Percentiles rank a stretch among this genome's conserved stretches.
Conservation (phyloP, 2,113 vertebrate species). For the Sylvia atricapilla region DNA sequence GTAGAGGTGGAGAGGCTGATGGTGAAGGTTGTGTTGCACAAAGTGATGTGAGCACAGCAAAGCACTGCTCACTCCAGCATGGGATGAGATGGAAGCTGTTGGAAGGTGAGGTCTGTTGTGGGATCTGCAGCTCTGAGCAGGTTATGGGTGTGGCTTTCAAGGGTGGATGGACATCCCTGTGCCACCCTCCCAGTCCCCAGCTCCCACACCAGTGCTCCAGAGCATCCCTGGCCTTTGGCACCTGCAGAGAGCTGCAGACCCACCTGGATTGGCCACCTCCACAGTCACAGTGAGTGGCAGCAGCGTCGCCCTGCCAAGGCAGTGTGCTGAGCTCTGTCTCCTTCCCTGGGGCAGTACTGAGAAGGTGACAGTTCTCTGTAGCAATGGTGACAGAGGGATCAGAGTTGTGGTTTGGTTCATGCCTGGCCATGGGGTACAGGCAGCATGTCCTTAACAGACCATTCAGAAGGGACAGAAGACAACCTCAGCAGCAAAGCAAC, state of each 20-base stretch:
- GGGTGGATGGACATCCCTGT: background rate
- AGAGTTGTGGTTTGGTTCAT: background rate
- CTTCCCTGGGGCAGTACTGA: background rate
- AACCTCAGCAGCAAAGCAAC: background rate
- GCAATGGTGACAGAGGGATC: background rate
- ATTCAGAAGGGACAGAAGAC: background rate
- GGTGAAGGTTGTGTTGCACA: background rate
- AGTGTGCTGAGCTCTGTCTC: background rate
- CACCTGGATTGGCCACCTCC: background rate
- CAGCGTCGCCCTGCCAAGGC: background rate
- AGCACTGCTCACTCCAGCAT: fast-evolving
- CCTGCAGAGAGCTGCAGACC: background rate
- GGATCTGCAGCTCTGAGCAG: background rate
- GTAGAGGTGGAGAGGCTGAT: background rate
- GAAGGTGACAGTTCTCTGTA: background rate
- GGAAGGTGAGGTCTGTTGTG: background rate
- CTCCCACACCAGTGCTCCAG: background rate
- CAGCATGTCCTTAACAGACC: background rate
- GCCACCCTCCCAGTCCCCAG: background rate
- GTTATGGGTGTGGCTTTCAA: background rate
- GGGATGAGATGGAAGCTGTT: background rate
- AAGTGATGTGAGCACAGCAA: fast-evolving
- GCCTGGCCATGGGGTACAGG: background rate
- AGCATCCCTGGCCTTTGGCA: background rate
- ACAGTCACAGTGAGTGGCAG: background rate